Evolutionary conservation across 2,797 vertebrate species (phyloP).

Genomic region (Amblyopsis hoosieri): DNA sequence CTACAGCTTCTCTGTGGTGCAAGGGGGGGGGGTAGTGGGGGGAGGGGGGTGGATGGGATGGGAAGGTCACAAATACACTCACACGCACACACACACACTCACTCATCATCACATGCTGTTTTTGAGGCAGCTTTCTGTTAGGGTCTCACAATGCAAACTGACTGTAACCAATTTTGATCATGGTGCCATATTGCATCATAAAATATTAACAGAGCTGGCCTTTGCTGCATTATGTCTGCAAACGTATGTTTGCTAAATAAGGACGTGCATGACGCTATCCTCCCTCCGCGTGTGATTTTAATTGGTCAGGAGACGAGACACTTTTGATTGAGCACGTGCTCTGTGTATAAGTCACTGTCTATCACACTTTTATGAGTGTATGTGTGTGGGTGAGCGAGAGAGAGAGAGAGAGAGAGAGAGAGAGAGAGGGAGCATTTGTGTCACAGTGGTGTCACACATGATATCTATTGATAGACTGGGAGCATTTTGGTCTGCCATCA

Average conservation of each 20-base stretch:
- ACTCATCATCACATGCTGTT: constrained; percentile 39
- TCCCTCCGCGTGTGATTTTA: constrained; percentile 18
- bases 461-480: constrained; percentile 46
- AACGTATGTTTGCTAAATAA: constrained; percentile 67
- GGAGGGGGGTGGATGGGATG: constrained; percentile 55
- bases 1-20: constrained; percentile 46
- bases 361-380: constrained; percentile 20
- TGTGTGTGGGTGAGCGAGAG: not conserved
- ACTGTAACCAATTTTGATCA: constrained; percentile 82
- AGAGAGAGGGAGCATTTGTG: too few relatives aligned
- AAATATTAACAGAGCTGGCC: constrained; percentile 78
- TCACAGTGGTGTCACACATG: not conserved
- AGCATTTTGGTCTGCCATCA: constrained; percentile 22
- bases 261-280: constrained; percentile 35
- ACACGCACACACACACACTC: constrained; percentile 25
- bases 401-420: too few relatives aligned
- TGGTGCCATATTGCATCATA: constrained; percentile 81
- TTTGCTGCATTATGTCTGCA: constrained; percentile 71
- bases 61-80: constrained; percentile 58
- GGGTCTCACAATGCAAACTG: constrained; percentile 74
- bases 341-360: constrained; percentile 9
- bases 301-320: constrained; percentile 3
- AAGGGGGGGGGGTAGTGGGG: constrained; percentile 2
- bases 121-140: constrained; percentile 60
- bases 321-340: not conserved